Evolutionary conservation across 2,113 vertebrate species (phyloP).

Genomic region (Spermophilus dauricus): DNA sequence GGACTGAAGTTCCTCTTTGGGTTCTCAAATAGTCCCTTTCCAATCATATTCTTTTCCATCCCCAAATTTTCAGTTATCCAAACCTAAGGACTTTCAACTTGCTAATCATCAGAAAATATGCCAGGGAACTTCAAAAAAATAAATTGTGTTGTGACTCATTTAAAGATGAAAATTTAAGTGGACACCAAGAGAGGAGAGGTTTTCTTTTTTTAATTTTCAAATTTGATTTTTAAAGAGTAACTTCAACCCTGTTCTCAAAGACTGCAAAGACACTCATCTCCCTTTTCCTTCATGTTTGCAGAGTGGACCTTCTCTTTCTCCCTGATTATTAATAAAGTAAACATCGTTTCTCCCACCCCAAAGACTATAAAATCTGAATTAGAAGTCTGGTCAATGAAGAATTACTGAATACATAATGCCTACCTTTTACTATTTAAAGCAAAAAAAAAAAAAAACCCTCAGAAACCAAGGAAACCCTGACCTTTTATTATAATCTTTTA

Average conservation of each 20-base stretch:
- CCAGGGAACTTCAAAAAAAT: slow-evolving; percentile 44
- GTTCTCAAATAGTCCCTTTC: slow-evolving; percentile 52
- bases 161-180: slow-evolving; percentile 51
- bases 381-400: slow-evolving; percentile 3
- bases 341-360: background rate
- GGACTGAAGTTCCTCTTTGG: background rate
- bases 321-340: background rate
- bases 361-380: slow-evolving; percentile 27
- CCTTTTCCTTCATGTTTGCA: background rate
- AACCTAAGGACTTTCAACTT: slow-evolving; percentile 27
- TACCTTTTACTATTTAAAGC: background rate
- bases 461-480: background rate
- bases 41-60: slow-evolving; percentile 35
- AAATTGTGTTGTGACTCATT: slow-evolving; percentile 49
- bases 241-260: slow-evolving; percentile 9
- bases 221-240: slow-evolving; percentile 53
- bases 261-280: background rate
- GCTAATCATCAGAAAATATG: slow-evolving; percentile 42
- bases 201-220: background rate
- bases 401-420: background rate
- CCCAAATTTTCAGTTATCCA: slow-evolving; percentile 36
- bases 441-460: background rate
- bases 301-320: background rate
- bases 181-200: background rate
- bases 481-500: slow-evolving; percentile 4